A percentile compares a stretch with the other conserved stretches of the same genome.
phyloP scores from a whole-genome alignment of 2,113 vertebrate species.

The Actinemys pallida region DNA sequence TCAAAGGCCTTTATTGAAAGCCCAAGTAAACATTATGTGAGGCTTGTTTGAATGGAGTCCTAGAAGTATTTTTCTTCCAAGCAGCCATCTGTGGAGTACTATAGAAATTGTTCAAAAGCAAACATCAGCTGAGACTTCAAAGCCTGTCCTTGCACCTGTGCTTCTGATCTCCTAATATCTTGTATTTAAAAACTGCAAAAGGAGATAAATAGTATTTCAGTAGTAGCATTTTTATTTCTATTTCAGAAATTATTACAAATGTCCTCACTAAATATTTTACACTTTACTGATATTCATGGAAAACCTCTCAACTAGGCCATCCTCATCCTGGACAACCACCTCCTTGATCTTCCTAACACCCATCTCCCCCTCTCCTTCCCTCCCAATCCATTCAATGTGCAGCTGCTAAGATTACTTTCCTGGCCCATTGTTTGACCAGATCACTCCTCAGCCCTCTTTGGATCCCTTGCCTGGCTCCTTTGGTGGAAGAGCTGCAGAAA shows the following conservation, averaged over 20 bases:
- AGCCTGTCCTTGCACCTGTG: slow-evolving; percentile 53
- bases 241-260: slow-evolving; percentile 19
- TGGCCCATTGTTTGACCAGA: fast-evolving
- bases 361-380: not conserved
- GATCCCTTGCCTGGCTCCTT: fast-evolving
- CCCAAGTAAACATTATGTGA: slow-evolving; percentile 17
- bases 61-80: slow-evolving; percentile 27
- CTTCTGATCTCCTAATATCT: slow-evolving; percentile 58
- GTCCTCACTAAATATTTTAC: not conserved
- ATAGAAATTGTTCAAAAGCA: slow-evolving; percentile 52
- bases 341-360: not conserved
- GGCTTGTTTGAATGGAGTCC: slow-evolving; percentile 16
- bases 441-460: not conserved
- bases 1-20: slow-evolving; percentile 27
- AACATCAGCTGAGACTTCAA: slow-evolving; percentile 47
- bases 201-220: slow-evolving; percentile 13
- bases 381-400: not conserved
- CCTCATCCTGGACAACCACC: slow-evolving; percentile 31
- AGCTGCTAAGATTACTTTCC: not conserved
- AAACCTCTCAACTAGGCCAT: fast-evolving
- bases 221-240: not conserved
- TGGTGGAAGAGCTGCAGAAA: not conserved
- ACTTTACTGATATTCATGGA: not conserved
- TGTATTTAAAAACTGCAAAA: slow-evolving; percentile 37
- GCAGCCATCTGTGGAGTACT: slow-evolving; percentile 59